A percentile compares a stretch with the other conserved stretches of the same genome.
Conservation (phyloP, 2,888 invertebrate genomes). For the Cryptocephalus primarius region DNA sequence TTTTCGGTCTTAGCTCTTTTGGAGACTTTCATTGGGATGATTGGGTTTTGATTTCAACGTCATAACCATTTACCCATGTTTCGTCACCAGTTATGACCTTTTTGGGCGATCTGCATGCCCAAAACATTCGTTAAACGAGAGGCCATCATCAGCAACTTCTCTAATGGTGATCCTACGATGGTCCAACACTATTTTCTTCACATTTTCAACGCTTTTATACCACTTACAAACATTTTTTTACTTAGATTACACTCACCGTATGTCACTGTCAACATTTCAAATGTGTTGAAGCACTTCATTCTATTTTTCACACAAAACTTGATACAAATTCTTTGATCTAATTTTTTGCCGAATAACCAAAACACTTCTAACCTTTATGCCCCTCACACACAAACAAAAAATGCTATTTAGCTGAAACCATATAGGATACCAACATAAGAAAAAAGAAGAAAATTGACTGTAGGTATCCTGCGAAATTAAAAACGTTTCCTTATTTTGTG, state of each 20-base stretch:
- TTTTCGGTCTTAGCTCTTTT: slow-evolving; percentile 7
- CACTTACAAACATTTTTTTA: background rate
- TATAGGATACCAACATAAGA: background rate
- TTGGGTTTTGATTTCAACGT: slow-evolving; percentile 18
- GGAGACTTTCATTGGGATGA: slow-evolving; percentile 10
- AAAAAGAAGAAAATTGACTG: background rate
- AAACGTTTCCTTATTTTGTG: background rate
- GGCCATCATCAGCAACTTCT: slow-evolving; percentile 6
- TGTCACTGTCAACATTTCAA: background rate
- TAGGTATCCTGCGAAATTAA: background rate
- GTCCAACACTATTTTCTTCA: slow-evolving; percentile 1
- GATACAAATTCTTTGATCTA: background rate
- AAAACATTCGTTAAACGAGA: slow-evolving; percentile 10
- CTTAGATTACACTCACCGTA: background rate
- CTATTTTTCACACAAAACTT: background rate
- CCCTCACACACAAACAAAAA: background rate
- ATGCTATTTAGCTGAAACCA: background rate
- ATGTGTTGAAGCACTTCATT: background rate
- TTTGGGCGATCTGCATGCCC: slow-evolving; percentile 1
- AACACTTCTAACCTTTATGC: background rate
- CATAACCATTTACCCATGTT: slow-evolving; percentile 22
- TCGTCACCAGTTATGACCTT: slow-evolving; percentile 20
- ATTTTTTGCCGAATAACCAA: background rate
- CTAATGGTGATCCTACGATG: slow-evolving; percentile 3
- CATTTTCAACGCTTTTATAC: slow-evolving; percentile 4